Evolutionary conservation across 2,888 invertebrate species (phyloP), one percentile per base, ranked within the genome.

Genomic region (Cerastoderma edule): DNA sequence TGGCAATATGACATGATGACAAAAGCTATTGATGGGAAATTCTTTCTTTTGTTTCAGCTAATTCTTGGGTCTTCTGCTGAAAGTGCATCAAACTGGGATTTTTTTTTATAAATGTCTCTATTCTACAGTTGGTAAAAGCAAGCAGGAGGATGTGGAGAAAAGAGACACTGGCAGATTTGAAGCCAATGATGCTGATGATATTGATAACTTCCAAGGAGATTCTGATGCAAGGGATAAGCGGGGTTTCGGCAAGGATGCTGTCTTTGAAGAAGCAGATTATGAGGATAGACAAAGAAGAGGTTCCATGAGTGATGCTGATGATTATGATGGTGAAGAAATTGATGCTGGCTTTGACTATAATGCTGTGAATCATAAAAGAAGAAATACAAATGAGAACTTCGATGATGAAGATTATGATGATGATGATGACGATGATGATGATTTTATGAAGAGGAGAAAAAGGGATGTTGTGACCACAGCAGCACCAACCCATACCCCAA

Each of bases 391-490:
- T 44, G 44, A 13, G 24, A 8, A 54, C 35, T 13, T 35, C 19
- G 60, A 63, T 22, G 60, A 63, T 35, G 35, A 35, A 30, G 56
- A 56, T n/a, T 19, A 56, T 30, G 56, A 56, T 28, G 13, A 13
- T 28, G 56, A 56, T 10, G 70, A 70, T 63, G 63, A 72, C 33
- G 63, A 65, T 33, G 72, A 72, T 2, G 67, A 67, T 57, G 66
- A 60, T 6, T 27, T n/a, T 10, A n/a, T 22, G 22, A 48, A n/a
- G 30, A 48, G 65, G 48, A 65, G 22, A 10, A 65, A 48, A 48
- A 46, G 65, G 30, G 39, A 30, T 57, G 33, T 24, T 1, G n/a
- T 4, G n/a, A 3, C 57, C 5, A 35, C 27, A 57, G 4, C 57
- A n/a, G 22, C n/a, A n/a, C 6, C 33, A n/a, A 6, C 57, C 19